Percentiles rank a stretch among this genome's conserved stretches.
phyloP scores from a whole-genome alignment of 2,113 vertebrate genomes.

The Thamnaconus septentrionalis region DNA sequence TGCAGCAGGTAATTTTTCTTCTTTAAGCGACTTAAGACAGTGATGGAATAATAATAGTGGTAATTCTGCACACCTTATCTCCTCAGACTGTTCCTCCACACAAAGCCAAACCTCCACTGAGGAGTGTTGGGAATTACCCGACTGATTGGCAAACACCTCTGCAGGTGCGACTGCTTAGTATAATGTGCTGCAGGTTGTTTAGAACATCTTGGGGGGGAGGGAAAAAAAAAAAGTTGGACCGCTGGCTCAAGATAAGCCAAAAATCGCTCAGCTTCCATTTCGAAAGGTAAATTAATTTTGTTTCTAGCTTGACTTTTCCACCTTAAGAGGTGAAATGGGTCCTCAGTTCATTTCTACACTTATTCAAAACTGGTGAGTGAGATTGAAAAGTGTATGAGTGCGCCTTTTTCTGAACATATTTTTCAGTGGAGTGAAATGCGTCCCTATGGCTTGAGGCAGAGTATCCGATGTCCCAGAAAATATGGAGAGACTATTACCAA shows the following conservation, averaged over 20 bases:
- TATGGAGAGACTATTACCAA: constrained; percentile 61
- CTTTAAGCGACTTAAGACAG: too few relatives aligned
- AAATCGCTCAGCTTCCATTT: constrained; percentile 9
- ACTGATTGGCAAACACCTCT: constrained; percentile 26
- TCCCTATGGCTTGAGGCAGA: constrained; percentile 55
- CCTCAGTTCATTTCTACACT: too few relatives aligned
- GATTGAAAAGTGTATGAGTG: not conserved
- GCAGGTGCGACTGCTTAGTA: constrained; percentile 61
- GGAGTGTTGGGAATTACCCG: too few relatives aligned
- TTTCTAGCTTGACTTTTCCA: not conserved
- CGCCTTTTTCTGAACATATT: not conserved
- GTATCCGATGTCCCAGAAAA: constrained; percentile 64
- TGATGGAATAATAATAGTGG: too few relatives aligned
- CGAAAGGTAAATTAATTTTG: constrained; percentile 14
- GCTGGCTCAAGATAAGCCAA: constrained; percentile 18
- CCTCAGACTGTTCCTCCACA: too few relatives aligned
- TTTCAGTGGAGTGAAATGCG: constrained; percentile 54
- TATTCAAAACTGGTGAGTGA: too few relatives aligned
- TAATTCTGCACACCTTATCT: too few relatives aligned
- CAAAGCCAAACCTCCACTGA: too few relatives aligned
- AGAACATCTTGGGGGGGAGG: not conserved
- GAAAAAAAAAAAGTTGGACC: constrained; percentile 7
- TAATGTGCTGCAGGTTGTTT: constrained; percentile 35
- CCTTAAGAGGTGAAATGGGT: not conserved
- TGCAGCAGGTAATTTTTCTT: not conserved